A percentile compares a stretch with the other conserved stretches of the same genome.
These are phyloP conservation scores for Notarius lentiginosus DNA, from an alignment of 2,113 vertebrate species.

Conservation along the genomic window DNA sequence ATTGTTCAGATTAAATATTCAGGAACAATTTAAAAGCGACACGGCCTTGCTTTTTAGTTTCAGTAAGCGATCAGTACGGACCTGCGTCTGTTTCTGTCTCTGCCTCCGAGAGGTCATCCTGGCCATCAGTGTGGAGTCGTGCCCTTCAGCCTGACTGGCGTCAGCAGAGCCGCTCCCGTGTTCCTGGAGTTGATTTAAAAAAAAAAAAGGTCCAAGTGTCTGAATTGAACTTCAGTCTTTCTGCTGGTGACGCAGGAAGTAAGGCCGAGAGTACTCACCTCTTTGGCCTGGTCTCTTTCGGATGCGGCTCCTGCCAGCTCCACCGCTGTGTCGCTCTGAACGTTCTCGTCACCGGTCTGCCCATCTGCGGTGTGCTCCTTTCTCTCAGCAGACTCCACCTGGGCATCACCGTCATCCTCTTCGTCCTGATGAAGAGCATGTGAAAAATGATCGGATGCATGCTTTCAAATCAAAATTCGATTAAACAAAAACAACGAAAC, in stretches of 20 bases:
- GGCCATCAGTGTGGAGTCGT: slow-evolving; percentile 84
- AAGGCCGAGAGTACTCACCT: slow-evolving; percentile 68
- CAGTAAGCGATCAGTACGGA: slow-evolving; percentile 45
- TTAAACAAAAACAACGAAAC: not conserved
- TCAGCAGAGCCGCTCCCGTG: slow-evolving; percentile 87
- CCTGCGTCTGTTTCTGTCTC: slow-evolving; percentile 84
- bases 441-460: not conserved
- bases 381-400: slow-evolving; percentile 76
- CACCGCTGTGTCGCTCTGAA: slow-evolving; percentile 86
- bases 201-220: not conserved
- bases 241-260: not conserved
- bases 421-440: slow-evolving; percentile 59
- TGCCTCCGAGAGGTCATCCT: slow-evolving; percentile 80
- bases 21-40: not conserved
- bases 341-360: slow-evolving; percentile 83
- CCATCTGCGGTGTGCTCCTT: slow-evolving; percentile 81
- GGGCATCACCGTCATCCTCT: slow-evolving; percentile 73
- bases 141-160: slow-evolving; percentile 90
- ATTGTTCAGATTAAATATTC: not conserved
- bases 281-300: slow-evolving; percentile 85
- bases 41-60: not conserved
- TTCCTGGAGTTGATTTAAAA: slow-evolving; percentile 71
- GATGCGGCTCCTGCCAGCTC: slow-evolving; percentile 88
- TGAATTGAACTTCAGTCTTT: not conserved
- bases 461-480: not conserved